Evolutionary conservation across 2,888 invertebrate genomes (phyloP), one percentile per base, ranked within the genome.

Genomic region (Leptopilina drosophilae): DNA sequence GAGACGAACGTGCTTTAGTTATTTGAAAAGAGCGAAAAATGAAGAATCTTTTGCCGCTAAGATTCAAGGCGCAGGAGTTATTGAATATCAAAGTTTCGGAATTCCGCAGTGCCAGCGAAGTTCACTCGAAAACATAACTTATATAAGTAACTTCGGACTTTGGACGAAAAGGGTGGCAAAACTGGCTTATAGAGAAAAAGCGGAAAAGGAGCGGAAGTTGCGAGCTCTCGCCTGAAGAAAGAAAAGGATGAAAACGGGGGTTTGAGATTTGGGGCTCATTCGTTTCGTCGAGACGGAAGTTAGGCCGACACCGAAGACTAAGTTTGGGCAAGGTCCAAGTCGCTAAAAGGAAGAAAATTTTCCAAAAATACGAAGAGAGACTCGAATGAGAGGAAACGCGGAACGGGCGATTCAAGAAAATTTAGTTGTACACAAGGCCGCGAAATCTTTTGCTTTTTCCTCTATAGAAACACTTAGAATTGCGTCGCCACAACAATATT

Each of bases 71-170:
- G 79, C 79, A 78, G 85, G 85, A 90, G 89, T 90, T 89, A 90
- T 90, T 89, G 89, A 90, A 90, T 90, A 90, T 89, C 85, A 90
- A 89, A 90, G 89, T 90, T 90, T 88, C 83, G 85, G 86, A 87
- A 89, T 89, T 87, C 85, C 87, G 85, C 88, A 87, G 86, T 89
- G 88, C 89, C 90, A 88, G 88, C 85, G 85, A 90, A 90, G 87
- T 90, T 90, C 86, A 88, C 87, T 90, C 83, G 89, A 88, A 90
- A 90, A 89, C 89, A 89, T 89, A 89, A 89, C 88, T 90, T 90
- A 89, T 89, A 88, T 89, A 88, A 90, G 88, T 88, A 88, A 90
- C 87, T 90, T 88, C 83, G 82, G 75, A 79, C 64, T 49, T 59
- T 56, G 56, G 77, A 53, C 69, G 67, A 65, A n/a, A n/a, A 59